phyloP scores from a whole-genome alignment of 2,113 vertebrate genomes.

The Phylloscopus trochilus region DNA sequence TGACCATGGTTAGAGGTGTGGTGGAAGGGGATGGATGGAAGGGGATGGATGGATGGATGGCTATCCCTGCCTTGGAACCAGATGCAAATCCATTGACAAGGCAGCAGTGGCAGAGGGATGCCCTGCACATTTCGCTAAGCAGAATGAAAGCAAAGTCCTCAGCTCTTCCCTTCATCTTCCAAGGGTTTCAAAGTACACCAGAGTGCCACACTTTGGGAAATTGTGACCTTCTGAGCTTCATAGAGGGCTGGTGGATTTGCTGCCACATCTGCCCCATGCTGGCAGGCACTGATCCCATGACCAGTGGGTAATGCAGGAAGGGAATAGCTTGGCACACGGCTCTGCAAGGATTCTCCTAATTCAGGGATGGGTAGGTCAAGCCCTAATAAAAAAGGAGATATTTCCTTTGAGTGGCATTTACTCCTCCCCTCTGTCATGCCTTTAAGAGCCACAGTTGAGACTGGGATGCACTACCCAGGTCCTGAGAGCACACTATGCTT shows the following conservation, averaged over 20 bases:
- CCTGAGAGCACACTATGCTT: fast-evolving
- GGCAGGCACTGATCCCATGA: neutral
- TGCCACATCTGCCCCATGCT: fast-evolving
- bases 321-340: neutral
- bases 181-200: neutral
- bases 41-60: neutral
- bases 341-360: neutral
- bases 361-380: fast-evolving
- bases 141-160: neutral
- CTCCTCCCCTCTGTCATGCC: neutral
- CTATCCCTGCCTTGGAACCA: neutral
- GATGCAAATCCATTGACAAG: neutral
- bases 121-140: fast-evolving
- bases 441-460: neutral
- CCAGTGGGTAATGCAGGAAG: neutral
- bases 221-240: fast-evolving
- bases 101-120: fast-evolving
- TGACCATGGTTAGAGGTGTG: neutral
- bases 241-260: fast-evolving
- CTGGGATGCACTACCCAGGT: neutral
- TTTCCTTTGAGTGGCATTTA: neutral
- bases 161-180: neutral
- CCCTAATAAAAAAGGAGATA: neutral
- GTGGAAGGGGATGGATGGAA: neutral
- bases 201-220: neutral